Evolutionary conservation across 2,113 vertebrate genomes (phyloP).

Genomic region (Ranitomeya imitator): DNA sequence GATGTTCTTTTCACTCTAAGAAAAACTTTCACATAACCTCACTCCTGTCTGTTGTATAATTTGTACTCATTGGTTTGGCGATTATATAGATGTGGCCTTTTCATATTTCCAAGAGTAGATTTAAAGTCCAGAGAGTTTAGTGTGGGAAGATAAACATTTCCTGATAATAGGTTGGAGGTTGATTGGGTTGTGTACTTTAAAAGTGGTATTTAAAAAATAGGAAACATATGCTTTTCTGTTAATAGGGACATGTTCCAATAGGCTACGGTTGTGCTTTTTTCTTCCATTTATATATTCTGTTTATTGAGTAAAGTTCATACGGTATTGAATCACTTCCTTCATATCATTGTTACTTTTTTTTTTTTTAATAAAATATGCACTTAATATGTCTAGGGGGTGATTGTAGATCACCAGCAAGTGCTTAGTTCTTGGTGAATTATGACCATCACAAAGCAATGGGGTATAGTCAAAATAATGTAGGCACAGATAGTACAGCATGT

Average conservation of each 20-base stretch:
- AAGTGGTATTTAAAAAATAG: slow-evolving; percentile 1
- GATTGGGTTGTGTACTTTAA: slow-evolving; percentile 13
- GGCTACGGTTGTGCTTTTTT: neutral
- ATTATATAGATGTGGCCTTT: slow-evolving; percentile 31
- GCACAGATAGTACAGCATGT: too few relatives aligned
- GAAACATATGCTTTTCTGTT: slow-evolving; percentile 16
- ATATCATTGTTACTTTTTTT: neutral
- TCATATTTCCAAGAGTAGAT: slow-evolving; percentile 40
- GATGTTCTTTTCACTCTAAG: slow-evolving; percentile 51
- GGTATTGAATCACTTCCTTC: neutral
- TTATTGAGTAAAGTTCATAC: neutral
- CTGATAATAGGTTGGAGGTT: slow-evolving; percentile 32
- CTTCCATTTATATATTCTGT: neutral
- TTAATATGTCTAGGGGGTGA: neutral
- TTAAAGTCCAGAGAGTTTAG: neutral
- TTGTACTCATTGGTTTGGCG: slow-evolving; percentile 43
- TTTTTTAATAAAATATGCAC: neutral
- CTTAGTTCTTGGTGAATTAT: neutral
- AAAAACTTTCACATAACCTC: slow-evolving; percentile 57
- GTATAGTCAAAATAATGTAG: too few relatives aligned
- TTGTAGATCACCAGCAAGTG: neutral
- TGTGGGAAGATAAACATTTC: slow-evolving; percentile 36
- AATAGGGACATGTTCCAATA: neutral
- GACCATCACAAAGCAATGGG: too few relatives aligned
- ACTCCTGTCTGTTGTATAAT: slow-evolving; percentile 48